Evolutionary conservation across 2,888 invertebrate genomes (phyloP).

Genomic region (Apodemia hepburni): DNA sequence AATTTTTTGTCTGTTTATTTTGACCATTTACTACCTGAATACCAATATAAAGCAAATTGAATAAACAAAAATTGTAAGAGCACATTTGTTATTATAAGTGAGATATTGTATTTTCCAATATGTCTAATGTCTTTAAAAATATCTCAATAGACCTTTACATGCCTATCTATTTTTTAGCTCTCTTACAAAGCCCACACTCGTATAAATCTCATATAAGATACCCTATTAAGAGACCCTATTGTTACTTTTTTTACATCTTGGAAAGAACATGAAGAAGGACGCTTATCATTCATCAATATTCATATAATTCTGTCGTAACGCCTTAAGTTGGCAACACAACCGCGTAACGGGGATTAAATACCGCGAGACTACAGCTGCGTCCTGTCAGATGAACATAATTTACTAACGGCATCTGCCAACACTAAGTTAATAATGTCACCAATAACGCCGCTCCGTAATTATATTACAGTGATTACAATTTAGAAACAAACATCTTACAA

Average conservation of each 20-base stretch:
- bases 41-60: no score
- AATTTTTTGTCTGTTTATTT: no score
- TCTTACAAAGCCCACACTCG: not conserved
- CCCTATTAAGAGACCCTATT: no score
- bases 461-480: conserved; percentile 17
- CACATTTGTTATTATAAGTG: no score
- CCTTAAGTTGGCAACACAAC: conserved; percentile 32
- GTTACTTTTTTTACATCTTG: conserved; percentile 1
- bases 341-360: conserved; percentile 54
- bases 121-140: no score
- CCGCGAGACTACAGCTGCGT: conserved; percentile 57
- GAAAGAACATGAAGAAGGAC: not conserved
- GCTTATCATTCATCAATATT: conserved; percentile 10
- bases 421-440: conserved; percentile 53
- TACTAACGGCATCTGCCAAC: conserved; percentile 64
- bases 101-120: no score
- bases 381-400: conserved; percentile 68
- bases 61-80: no score
- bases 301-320: conserved; percentile 10
- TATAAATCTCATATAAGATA: not conserved
- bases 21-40: no score
- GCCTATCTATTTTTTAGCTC: not conserved
- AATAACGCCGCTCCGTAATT: conserved; percentile 25
- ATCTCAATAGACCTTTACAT: no score
- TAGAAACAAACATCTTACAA: not conserved